Evolutionary conservation across 2,797 vertebrate genomes (phyloP), one percentile per base, ranked within the genome.

Genomic region (Falco columbarius): DNA sequence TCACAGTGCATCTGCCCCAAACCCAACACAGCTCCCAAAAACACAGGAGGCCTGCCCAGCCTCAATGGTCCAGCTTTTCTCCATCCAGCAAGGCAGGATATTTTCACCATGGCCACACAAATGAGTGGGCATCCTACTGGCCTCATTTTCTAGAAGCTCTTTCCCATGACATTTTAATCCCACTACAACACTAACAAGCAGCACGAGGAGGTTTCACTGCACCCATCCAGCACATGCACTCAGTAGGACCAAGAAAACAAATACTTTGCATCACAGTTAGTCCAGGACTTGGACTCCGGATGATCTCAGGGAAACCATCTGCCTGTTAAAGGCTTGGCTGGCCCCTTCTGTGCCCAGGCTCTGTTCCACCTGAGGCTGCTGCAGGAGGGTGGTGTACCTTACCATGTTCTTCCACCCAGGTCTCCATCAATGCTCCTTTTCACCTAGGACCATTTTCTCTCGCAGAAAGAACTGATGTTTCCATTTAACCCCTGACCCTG

Each of bases 81-180:
- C 65, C 70, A 63, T 40, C 72, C 90, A 91, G 70, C 54, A 52
- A 58, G 59, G 52, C 5, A 3, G 38, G 56, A 88, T 95, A 97
- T 95, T 97, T 97, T 97, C 90, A 96, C 95, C 95, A 10, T 92
- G 95, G 86, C 15, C 5, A n/a, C 96, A 89, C 94, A 97, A 89
- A 93, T 68, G 80, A 88, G 61, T 56, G 63, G 88, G 89, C 82
- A 91, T 86, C 84, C 79, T 56, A 20, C 59, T 32, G 38, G 66
- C 62, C 79, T 91, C n/a, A 3, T 65, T 40, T 95, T 86, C 94
- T 93, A 95, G 93, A 75, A 96, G 86, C 88, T 95, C 62, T 97
- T 96, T 97, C 97, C 96, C 97, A 93, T 84, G 97, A 97, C 97
- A 97, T 61, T 95, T 96, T 97, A 97, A 97, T 97, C 97, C 95